phyloP scores from a whole-genome alignment of 2,113 vertebrate species.

The Erpornis zantholeuca region DNA sequence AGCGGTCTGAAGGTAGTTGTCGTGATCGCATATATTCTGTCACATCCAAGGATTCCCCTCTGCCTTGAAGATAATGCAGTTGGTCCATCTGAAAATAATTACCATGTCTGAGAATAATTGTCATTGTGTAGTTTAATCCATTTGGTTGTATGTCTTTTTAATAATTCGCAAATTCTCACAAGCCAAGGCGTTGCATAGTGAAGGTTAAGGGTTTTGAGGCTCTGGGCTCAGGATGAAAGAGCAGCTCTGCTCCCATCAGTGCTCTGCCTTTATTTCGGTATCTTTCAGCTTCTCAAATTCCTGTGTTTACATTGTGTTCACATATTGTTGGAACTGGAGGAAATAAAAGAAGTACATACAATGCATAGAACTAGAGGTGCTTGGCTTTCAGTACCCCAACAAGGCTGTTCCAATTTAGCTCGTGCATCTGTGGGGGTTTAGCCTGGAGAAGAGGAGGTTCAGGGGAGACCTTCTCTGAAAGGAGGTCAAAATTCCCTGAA shows the following conservation, averaged over 20 bases:
- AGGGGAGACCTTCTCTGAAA: neutral
- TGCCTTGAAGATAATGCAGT: neutral
- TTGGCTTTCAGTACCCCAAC: neutral
- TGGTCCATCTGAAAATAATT: slow-evolving; percentile 11
- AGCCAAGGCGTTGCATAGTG: neutral
- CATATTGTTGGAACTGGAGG: neutral
- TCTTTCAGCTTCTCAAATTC: neutral
- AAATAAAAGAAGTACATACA: neutral
- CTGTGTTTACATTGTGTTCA: neutral
- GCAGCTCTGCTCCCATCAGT: neutral
- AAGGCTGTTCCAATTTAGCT: neutral
- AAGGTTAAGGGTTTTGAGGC: neutral
- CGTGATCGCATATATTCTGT: neutral
- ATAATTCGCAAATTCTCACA: neutral
- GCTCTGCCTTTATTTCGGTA: neutral
- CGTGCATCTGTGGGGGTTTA: accelerated
- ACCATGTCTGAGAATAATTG: neutral
- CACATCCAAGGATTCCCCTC: neutral
- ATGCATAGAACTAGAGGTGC: neutral
- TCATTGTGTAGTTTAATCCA: neutral
- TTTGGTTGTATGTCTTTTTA: neutral
- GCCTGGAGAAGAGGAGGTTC: neutral
- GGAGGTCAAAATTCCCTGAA: neutral
- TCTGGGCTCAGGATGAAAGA: neutral
- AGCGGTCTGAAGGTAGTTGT: neutral